Base-by-base conservation (phyloP, 2,888 invertebrate species). In the Drosophila borealis region DNA sequence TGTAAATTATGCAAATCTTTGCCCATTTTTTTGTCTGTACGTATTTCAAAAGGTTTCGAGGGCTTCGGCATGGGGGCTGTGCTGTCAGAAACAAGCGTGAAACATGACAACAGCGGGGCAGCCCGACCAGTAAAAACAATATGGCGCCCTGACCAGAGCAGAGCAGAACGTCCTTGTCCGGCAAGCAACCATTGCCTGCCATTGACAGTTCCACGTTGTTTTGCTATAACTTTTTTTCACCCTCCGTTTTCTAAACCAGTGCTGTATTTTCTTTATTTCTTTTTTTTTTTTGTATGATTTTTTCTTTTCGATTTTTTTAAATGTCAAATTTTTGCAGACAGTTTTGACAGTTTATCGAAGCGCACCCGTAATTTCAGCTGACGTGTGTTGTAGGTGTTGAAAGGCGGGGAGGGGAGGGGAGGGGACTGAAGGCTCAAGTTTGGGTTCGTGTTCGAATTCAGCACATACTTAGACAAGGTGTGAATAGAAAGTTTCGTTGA, bases 241-340 rank as follows among this genome's bases (percentile, higher is more conserved):
- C 48, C 67, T 57, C 62, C 45, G 50, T 55, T 66, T 66, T 59
- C 57, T 67, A 51, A 45, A 65, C 21, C 53, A 53, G 44, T 56
- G 56, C 55, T 36, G 42, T 46, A 37, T 57, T 53, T 64, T 61
- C 56, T 67, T 34, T 73, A 57, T 57, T 69, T 72, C 69, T 50
- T 44, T 48, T 49, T 36, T 36, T 17, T 54, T 53, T 56, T 42
- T 19, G 42, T 55, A 13, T 44, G 61, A 17, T 21, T 10, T 17
- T 42, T 41, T 41, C 55, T 59, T 65, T 53, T 44, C 44, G 55
- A 41, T 72, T 64, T 65, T 72, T 71, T 80, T 72, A 77, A 85
- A 88, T 86, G 88, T 86, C 85, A 86, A 86, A 85, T 86, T 88
- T 83, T 81, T 82, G 82, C 85, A 88, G 85, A 86, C 85, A 88